phyloP scores from a whole-genome alignment of 1,140 invertebrate genomes.

The Battus philenor region DNA sequence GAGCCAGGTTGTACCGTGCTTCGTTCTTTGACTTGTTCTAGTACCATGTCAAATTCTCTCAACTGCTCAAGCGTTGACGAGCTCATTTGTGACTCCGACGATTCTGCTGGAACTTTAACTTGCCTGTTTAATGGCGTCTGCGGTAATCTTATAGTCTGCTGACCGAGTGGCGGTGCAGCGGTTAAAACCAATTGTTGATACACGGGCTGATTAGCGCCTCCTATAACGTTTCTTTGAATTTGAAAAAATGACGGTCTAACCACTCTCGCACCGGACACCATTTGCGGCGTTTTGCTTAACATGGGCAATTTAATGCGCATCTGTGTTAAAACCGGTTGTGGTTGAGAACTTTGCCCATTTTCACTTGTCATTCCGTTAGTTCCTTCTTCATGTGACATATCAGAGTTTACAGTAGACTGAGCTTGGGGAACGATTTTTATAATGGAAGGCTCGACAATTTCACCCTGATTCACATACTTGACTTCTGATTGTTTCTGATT shows the following conservation, averaged over 20 bases:
- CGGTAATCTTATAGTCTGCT: slow-evolving; percentile 68
- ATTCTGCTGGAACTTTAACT: slow-evolving; percentile 47
- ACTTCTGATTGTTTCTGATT: slow-evolving; percentile 48
- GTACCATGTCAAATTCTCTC: slow-evolving; percentile 87
- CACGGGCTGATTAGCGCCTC: slow-evolving; percentile 67
- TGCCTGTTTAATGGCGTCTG: slow-evolving; percentile 45
- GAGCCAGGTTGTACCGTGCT: slow-evolving; percentile 77
- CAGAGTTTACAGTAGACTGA: slow-evolving; percentile 30
- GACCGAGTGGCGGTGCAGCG: slow-evolving; percentile 63
- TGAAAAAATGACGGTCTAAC: slow-evolving; percentile 77
- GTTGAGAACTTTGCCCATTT: slow-evolving; percentile 36
- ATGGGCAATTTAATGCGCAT: slow-evolving; percentile 75
- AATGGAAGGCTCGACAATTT: slow-evolving; percentile 55
- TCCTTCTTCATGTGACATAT: slow-evolving; percentile 47
- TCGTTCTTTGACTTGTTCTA: slow-evolving; percentile 87
- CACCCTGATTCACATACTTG: slow-evolving; percentile 39
- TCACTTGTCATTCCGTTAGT: slow-evolving; percentile 40
- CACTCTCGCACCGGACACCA: slow-evolving; percentile 71
- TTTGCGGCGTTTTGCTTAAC: slow-evolving; percentile 67
- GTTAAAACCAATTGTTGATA: slow-evolving; percentile 71
- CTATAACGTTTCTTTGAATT: slow-evolving; percentile 77
- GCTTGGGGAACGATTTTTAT: slow-evolving; percentile 70
- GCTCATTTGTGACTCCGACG: slow-evolving; percentile 69
- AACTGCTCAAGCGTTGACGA: slow-evolving; percentile 84
- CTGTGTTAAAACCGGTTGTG: slow-evolving; percentile 71